A percentile compares a stretch with the other conserved stretches of the same genome.
phyloP scores from a whole-genome alignment of 2,113 vertebrate species.

The Lucifuga dentata region DNA sequence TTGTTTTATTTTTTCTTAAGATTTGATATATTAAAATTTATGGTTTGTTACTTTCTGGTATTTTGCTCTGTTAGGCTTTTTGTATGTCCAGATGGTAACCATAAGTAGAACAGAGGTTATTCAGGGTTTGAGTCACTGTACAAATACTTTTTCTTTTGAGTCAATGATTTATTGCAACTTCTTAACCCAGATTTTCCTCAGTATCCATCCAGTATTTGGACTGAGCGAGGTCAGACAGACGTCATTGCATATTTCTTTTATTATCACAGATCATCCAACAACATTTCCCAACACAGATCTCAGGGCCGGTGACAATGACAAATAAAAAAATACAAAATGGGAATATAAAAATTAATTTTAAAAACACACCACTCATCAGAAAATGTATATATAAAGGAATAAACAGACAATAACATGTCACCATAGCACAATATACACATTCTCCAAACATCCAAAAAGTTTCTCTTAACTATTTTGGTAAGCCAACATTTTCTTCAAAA shows the following conservation, averaged over 20 bases:
- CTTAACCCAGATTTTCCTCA: too few relatives aligned
- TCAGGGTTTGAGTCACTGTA: neutral
- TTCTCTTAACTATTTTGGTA: conserved; percentile 69
- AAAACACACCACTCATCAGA: conserved; percentile 75
- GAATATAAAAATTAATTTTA: conserved; percentile 66
- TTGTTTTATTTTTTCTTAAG: neutral
- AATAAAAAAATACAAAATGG: conserved; percentile 76
- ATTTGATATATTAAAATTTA: too few relatives aligned
- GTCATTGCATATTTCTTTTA: conserved; percentile 82
- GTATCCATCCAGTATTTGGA: too few relatives aligned
- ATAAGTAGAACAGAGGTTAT: neutral
- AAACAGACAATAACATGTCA: conserved; percentile 60
- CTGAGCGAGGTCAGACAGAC: conserved; percentile 42
- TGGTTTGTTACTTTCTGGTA: too few relatives aligned
- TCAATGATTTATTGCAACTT: too few relatives aligned
- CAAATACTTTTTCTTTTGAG: conserved; percentile 1
- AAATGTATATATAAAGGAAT: conserved; percentile 68
- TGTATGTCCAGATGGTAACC: too few relatives aligned
- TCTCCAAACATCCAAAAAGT: conserved; percentile 75
- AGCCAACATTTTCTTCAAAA: conserved; percentile 78
- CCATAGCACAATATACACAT: conserved; percentile 68
- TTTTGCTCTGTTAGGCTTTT: too few relatives aligned
- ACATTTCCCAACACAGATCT: conserved; percentile 77
- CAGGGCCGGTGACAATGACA: conserved; percentile 74
- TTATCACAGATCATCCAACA: conserved; percentile 80